These are phyloP conservation scores for Illadopsis cleaveri DNA, from an alignment of 2,113 vertebrate species.

Conservation along the genomic window DNA sequence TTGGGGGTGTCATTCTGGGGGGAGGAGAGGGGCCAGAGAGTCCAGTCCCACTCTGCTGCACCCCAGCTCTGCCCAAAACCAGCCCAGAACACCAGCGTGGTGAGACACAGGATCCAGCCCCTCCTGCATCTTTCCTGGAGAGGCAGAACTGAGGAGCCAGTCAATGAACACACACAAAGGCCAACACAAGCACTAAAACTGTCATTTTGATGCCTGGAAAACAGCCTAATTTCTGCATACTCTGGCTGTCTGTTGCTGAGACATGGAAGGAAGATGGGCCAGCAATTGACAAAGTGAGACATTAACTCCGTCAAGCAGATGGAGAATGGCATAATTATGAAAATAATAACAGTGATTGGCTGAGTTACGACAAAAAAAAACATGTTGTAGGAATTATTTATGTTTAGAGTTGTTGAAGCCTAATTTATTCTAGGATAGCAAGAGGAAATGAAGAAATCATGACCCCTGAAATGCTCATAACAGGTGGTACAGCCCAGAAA, in stretches of 20 bases:
- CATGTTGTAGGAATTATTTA: background rate
- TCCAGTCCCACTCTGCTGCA: background rate
- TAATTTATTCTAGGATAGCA: slow-evolving; percentile 26
- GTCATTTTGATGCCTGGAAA: slow-evolving; percentile 34
- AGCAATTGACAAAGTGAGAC: slow-evolving; percentile 13
- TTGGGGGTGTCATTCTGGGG: fast-evolving
- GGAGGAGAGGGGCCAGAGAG: background rate
- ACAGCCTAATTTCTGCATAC: background rate
- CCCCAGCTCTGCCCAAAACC: background rate
- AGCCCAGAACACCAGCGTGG: fast-evolving
- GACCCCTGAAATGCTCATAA: background rate
- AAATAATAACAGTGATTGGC: slow-evolving; percentile 49
- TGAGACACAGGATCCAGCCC: fast-evolving
- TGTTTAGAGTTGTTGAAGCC: background rate
- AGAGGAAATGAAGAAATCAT: slow-evolving; percentile 15
- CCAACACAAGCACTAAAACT: background rate
- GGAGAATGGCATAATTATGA: slow-evolving; percentile 47
- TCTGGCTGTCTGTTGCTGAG: background rate
- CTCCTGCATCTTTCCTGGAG: background rate
- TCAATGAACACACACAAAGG: background rate
- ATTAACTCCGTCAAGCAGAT: slow-evolving; percentile 50
- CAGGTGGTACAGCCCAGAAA: background rate
- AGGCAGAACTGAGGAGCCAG: background rate
- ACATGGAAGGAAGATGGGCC: background rate
- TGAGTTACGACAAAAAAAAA: background rate